Evolutionary conservation across 2,797 vertebrate genomes (phyloP), one percentile per base, ranked within the genome.

Genomic region (Malurus splendens): DNA sequence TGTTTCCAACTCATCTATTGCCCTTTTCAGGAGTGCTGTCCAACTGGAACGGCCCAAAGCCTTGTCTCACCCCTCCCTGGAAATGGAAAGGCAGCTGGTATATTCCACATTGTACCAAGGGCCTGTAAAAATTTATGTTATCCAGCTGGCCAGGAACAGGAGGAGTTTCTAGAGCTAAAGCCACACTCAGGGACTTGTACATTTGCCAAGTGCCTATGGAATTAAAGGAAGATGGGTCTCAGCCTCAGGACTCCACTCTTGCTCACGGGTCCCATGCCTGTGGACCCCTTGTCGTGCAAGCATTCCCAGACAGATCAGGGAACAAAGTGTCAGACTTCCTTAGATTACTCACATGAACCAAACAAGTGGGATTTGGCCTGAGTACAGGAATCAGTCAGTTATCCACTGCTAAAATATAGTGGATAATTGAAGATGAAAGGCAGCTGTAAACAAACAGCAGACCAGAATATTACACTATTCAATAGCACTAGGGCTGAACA

Each of bases 391-490:
- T 92, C 90, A 82, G 82, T 90, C 92, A 90, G 80, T 82, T 89
- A 93, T 82, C 87, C 89, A 81, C 84, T 90, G 79, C 70, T 93
- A 89, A 90, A 93, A 92, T 92, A 85, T 24, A 87, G 90, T 75
- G 89, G 70, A 83, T 94, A 95, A 94, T 73, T 91, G 87, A 93
- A 94, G 94, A 95, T 94, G 93, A 95, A 95, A 95, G 92, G 93
- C 90, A 92, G 92, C 93, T 81, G 74, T 93, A 91, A 90, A 95
- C 82, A 92, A 92, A 90, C 62, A 83, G 76, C 3, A 3, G 78
- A 93, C 4, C 55, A 55, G 84, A 91, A 81, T 81, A 52, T 91
- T 50, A 62, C 56, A 62, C 48, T 52, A 3, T 62, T 62, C 79
- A 75, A 75, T n/a, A 64, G 55, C 28, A 22, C 16, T 7, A 65